Percentiles rank a stretch among this genome's conserved stretches.
Evolutionary conservation across 2,888 invertebrate species (phyloP).

Genomic region (Epinotia brunnichana): DNA sequence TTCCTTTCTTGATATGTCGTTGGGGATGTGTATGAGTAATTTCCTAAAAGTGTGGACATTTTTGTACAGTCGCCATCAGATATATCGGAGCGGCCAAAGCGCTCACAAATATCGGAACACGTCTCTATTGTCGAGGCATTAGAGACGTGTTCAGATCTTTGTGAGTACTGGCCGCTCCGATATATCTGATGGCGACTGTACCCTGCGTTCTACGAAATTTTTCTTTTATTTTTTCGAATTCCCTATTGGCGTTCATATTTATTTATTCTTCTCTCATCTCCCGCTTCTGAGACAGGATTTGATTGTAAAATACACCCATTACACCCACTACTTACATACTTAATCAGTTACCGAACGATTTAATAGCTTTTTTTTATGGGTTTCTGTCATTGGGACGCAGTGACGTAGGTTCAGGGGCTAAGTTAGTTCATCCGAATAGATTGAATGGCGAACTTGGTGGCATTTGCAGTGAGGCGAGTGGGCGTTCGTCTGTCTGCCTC

Average conservation of each 20-base stretch:
- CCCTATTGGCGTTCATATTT: too few relatives aligned
- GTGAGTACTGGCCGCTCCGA: too few relatives aligned
- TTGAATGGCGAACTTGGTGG: constrained; percentile 64
- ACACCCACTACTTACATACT: not conserved
- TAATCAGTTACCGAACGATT: not conserved
- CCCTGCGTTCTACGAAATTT: not conserved
- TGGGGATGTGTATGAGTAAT: too few relatives aligned
- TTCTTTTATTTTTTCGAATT: not conserved
- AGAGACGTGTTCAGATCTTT: too few relatives aligned
- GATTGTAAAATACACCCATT: not conserved
- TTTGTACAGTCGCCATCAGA: too few relatives aligned
- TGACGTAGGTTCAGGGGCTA: constrained; percentile 55
- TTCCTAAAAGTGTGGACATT: too few relatives aligned
- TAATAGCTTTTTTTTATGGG: constrained; percentile 5
- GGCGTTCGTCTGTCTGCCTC: constrained; percentile 59
- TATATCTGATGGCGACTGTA: too few relatives aligned
- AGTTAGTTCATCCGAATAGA: constrained; percentile 57
- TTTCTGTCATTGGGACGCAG: constrained; percentile 35
- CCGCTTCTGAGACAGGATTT: not conserved
- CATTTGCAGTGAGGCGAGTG: constrained; percentile 66
- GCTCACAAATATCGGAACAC: too few relatives aligned
- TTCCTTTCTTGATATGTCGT: too few relatives aligned
- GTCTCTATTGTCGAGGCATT: too few relatives aligned
- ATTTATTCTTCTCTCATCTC: not conserved
- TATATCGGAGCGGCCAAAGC: too few relatives aligned